Conservation (phyloP, 35 echinoderm and acorn worm species). For the Anneissia japonica region DNA sequence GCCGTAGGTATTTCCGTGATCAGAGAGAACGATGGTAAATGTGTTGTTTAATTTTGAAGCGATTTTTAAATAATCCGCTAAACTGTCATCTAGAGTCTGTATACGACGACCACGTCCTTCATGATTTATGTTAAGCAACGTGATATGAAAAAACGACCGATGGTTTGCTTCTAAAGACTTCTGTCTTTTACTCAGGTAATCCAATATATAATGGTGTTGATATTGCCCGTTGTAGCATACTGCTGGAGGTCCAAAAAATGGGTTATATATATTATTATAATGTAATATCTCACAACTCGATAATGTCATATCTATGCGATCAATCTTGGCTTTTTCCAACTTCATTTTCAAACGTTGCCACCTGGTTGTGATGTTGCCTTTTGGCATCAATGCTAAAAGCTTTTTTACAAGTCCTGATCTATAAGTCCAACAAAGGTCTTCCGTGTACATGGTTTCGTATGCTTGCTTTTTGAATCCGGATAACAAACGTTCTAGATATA, state of each 20-base stretch:
- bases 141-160: conserved; percentile 56
- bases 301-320: conserved; percentile 48
- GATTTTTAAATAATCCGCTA: conserved; percentile 54
- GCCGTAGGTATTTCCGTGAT: conserved; percentile 80
- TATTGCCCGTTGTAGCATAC: conserved; percentile 72
- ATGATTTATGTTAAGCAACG: conserved; percentile 49
- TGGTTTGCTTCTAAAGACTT: background rate
- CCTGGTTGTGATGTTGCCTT: conserved; percentile 20
- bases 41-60: conserved; percentile 38
- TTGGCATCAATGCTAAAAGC: conserved; percentile 40
- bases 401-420: conserved; percentile 72
- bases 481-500: conserved; percentile 27
- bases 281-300: conserved; percentile 70
- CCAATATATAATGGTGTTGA: conserved; percentile 62
- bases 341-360: conserved; percentile 60
- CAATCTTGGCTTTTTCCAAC: conserved; percentile 23
- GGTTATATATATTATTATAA: conserved; percentile 53
- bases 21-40: conserved; percentile 60
- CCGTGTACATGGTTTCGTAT: conserved; percentile 53
- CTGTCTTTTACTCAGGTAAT: conserved; percentile 54
- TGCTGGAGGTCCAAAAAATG: conserved; percentile 45
- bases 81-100: conserved; percentile 44
- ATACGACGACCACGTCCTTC: conserved; percentile 53
- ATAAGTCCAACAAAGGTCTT: conserved; percentile 77
- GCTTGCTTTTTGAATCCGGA: conserved; percentile 43